Evolutionary conservation across 1,140 invertebrate species (phyloP), one percentile per base, ranked within the genome.

Genomic region (Drosophila eugracilis): DNA sequence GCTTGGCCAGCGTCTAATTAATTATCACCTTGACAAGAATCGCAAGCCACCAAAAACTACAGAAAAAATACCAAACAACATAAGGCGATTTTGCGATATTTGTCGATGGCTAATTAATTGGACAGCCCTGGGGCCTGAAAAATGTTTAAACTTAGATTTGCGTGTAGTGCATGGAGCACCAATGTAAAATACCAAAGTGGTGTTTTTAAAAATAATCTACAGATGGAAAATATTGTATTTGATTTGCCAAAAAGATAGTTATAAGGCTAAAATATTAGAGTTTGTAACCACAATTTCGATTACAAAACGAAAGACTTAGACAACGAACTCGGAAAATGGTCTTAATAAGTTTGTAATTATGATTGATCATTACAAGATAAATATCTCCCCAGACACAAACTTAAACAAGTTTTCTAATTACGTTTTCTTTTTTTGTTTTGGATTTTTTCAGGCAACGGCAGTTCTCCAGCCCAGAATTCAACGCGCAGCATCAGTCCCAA

Each of bases 381-480:
- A n/a, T n/a, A n/a, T n/a, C n/a, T n/a, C n/a, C n/a, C n/a, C n/a
- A n/a, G n/a, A n/a, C n/a, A 45, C 15, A 9, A 62, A 48, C 28
- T 32, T 37, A 6, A 42, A 32, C 21, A 19, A 24, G 45, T 28
- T 45, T 37, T 1, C 44, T 70, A 37, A 47, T 53, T 15, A 17
- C 1, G 24, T 26, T n/a, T 39, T 15, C 15, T 36, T 4, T 9
- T 7, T n/a, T 36, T 4, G 10, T 28, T 1, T 52, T 44, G 3
- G 28, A n/a, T 37, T 10, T n/a, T 90, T 83, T 4, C 72, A 92
- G 91, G 91, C 74, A 91, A 89, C 69, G 91, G 91, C 85, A 91
- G 89, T 81, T 92, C 91, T 81, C 91, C 91, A 74, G 91, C 89
- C 89, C 91, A 92, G 79, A 92, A 91, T 91, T 91, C 91, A 75